A percentile compares a stretch with the other conserved stretches of the same genome.
Conservation (phyloP, 2,797 vertebrate species). For the Spondyliosoma cantharus region DNA sequence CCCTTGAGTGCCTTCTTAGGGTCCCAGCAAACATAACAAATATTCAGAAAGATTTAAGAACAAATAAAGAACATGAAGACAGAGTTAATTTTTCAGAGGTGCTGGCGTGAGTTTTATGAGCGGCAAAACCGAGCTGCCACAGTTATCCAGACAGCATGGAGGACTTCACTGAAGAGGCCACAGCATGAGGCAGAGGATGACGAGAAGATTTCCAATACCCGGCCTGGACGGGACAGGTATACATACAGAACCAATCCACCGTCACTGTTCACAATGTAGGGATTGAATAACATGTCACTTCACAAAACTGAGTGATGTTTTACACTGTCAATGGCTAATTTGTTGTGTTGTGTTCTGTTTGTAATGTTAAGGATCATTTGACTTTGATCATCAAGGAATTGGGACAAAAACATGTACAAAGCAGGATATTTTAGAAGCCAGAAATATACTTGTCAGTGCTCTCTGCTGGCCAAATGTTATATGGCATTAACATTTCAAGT, state of each 20-base stretch:
- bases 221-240: conserved; percentile 84
- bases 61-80: neutral
- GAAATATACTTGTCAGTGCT: neutral
- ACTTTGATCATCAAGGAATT: neutral
- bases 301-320: too few species aligned
- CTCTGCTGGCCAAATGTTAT: conserved; percentile 18
- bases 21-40: neutral
- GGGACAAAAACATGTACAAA: neutral
- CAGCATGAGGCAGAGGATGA: conserved; percentile 59
- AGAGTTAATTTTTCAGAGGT: conserved; percentile 79
- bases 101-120: conserved; percentile 87
- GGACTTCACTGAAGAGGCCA: conserved; percentile 72
- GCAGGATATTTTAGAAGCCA: neutral
- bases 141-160: conserved; percentile 90
- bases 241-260: neutral
- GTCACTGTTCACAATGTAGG: neutral
- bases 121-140: conserved; percentile 84
- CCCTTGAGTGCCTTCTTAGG: neutral
- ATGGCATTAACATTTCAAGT: neutral
- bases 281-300: neutral
- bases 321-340: neutral
- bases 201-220: conserved; percentile 61
- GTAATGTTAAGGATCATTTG: neutral
- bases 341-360: conserved; percentile 14
- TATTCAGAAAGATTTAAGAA: neutral